Evolutionary conservation across 2,888 invertebrate genomes (phyloP).

Genomic region (Alsophila aescularia): DNA sequence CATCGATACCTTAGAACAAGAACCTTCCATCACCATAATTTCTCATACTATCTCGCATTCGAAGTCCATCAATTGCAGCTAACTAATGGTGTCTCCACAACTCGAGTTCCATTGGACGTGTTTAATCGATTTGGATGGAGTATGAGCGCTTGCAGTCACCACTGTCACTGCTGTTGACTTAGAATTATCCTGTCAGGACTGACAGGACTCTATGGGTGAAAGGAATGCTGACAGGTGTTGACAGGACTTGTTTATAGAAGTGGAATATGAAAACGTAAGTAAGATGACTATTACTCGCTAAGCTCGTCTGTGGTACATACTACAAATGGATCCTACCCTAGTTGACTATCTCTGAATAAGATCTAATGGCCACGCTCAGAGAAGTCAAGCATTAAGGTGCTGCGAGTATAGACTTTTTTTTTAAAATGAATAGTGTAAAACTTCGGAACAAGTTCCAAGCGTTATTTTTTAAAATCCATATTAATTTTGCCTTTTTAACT

Average conservation of each 20-base stretch:
- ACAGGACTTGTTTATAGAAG: background rate
- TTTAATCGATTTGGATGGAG: slow-evolving; percentile 33
- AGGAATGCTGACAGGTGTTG: background rate
- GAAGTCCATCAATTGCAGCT: background rate
- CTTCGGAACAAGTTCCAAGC: too few relatives aligned
- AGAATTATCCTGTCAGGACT: slow-evolving; percentile 21
- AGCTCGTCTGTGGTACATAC: too few relatives aligned
- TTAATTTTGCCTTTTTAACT: too few relatives aligned
- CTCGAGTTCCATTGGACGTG: slow-evolving; percentile 1
- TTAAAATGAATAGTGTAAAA: too few relatives aligned
- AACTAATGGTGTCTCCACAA: slow-evolving; percentile 3
- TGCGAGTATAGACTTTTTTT: too few relatives aligned
- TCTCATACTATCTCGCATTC: background rate
- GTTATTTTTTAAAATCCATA: too few relatives aligned
- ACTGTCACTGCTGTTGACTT: slow-evolving; percentile 16
- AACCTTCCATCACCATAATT: background rate
- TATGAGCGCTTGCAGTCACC: slow-evolving; percentile 20
- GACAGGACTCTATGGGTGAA: background rate
- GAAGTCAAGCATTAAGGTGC: too few relatives aligned
- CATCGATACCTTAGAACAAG: background rate
- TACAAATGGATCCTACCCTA: too few relatives aligned
- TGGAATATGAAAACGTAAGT: too few relatives aligned
- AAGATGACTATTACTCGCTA: too few relatives aligned
- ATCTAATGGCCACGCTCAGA: too few relatives aligned
- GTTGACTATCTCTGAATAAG: too few relatives aligned